Evolutionary conservation across 1,140 invertebrate genomes (phyloP).

Genomic region (Holcopasites calliopsidis): DNA sequence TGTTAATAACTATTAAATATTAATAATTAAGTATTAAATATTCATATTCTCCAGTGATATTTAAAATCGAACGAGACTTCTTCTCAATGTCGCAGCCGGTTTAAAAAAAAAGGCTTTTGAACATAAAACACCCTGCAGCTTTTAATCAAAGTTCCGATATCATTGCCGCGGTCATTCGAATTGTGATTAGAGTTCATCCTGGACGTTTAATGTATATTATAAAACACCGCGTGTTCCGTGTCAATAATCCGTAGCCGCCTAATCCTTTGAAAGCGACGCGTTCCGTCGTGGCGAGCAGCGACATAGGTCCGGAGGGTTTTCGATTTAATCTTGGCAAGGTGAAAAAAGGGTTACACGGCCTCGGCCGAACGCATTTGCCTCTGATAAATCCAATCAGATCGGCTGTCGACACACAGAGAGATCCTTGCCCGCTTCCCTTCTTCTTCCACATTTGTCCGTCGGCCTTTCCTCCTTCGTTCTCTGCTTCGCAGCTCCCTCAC

Average conservation of each 20-base stretch:
- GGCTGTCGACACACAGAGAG: slow-evolving; percentile 60
- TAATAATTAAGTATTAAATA: too few species aligned
- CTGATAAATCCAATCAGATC: slow-evolving; percentile 69
- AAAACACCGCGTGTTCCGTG: slow-evolving; percentile 11
- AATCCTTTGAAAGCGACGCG: background rate
- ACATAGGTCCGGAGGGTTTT: slow-evolving; percentile 18
- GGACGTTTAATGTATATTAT: slow-evolving; percentile 35
- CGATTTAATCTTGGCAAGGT: slow-evolving; percentile 57
- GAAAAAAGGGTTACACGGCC: slow-evolving; percentile 41
- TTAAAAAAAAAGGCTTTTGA: background rate
- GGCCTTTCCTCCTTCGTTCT: slow-evolving; percentile 29
- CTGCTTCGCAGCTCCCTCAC: slow-evolving; percentile 12
- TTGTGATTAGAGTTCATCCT: slow-evolving; percentile 42
- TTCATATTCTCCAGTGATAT: too few species aligned
- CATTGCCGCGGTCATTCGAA: background rate
- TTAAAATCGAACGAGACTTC: too few species aligned
- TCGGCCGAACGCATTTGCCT: slow-evolving; percentile 53
- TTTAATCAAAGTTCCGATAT: background rate
- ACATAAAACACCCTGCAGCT: background rate
- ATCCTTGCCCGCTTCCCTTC: background rate
- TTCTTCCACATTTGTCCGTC: background rate
- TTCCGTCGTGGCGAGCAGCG: background rate
- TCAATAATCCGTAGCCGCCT: slow-evolving; percentile 30
- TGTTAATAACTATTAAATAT: too few species aligned
- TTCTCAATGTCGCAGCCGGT: too few species aligned